Conservation (phyloP, 2,888 invertebrate genomes). For the Leptarthrus brevirostris region DNA sequence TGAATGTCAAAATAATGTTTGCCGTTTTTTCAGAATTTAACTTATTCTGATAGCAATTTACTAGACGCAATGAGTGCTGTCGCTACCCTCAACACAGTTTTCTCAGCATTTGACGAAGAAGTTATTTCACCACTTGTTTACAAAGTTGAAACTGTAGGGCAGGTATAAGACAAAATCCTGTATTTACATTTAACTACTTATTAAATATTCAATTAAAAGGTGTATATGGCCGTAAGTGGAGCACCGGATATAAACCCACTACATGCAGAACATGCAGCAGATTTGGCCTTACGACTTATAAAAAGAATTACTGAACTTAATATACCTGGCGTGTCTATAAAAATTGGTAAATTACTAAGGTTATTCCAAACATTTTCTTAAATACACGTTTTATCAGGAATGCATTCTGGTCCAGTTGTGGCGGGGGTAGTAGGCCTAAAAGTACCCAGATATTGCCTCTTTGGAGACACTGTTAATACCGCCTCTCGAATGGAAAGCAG, state of each 20-base stretch:
- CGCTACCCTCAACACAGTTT: slow-evolving; percentile 86
- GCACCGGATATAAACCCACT: slow-evolving; percentile 80
- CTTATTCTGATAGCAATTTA: slow-evolving; percentile 57
- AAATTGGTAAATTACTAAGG: slow-evolving; percentile 70
- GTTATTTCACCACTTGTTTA: slow-evolving; percentile 88
- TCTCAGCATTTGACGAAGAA: slow-evolving; percentile 84
- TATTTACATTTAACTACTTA: slow-evolving; percentile 7
- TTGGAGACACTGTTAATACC: slow-evolving; percentile 92
- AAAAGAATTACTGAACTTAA: slow-evolving; percentile 75
- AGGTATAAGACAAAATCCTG: slow-evolving; percentile 66
- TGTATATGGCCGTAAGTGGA: slow-evolving; percentile 92
- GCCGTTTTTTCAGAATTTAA: slow-evolving; percentile 47
- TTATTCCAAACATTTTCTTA: neutral
- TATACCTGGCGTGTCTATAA: slow-evolving; percentile 73
- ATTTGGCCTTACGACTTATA: slow-evolving; percentile 81
- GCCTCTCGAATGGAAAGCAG: slow-evolving; percentile 89
- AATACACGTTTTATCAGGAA: slow-evolving; percentile 67
- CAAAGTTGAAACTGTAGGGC: slow-evolving; percentile 95
- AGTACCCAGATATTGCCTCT: slow-evolving; percentile 87
- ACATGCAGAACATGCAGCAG: slow-evolving; percentile 83
- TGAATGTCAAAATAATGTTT: neutral
- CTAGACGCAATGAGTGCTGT: slow-evolving; percentile 82
- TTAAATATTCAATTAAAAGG: slow-evolving; percentile 58
- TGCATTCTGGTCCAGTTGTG: slow-evolving; percentile 89
- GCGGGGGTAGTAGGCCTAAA: slow-evolving; percentile 89